A percentile compares a stretch with the other conserved stretches of the same genome.
Evolutionary conservation across 2,888 invertebrate species (phyloP).

Genomic region (Philereme vetulata): DNA sequence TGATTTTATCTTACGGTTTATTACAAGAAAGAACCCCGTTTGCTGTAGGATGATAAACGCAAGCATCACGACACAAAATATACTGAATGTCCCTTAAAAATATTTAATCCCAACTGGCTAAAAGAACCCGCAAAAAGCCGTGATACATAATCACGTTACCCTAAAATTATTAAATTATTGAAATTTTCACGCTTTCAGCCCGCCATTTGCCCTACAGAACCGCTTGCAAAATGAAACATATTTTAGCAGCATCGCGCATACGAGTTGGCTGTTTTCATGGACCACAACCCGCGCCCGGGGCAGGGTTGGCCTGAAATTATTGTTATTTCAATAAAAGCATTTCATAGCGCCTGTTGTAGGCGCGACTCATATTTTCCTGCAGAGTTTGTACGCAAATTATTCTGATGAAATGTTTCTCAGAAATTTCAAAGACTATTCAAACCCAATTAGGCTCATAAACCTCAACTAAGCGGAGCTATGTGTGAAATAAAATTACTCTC

Average conservation of each 20-base stretch:
- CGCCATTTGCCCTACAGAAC: slow-evolving; percentile 16
- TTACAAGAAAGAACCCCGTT: too few relatives aligned
- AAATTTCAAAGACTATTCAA: too few relatives aligned
- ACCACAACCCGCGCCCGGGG: slow-evolving; percentile 25
- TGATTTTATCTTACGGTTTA: too few relatives aligned
- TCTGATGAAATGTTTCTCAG: slow-evolving; percentile 38
- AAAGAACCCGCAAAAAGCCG: slow-evolving; percentile 14
- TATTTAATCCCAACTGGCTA: slow-evolving; percentile 11
- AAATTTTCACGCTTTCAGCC: slow-evolving; percentile 25
- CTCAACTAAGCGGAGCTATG: too few relatives aligned
- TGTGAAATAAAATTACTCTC: too few relatives aligned
- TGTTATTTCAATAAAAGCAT: slow-evolving; percentile 61
- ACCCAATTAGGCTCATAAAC: too few relatives aligned
- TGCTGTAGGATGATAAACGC: too few relatives aligned
- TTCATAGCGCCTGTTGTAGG: slow-evolving; percentile 43
- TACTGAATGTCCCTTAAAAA: slow-evolving; percentile 5
- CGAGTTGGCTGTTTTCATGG: slow-evolving; percentile 16
- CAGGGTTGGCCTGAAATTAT: slow-evolving; percentile 45
- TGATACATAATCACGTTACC: slow-evolving; percentile 25
- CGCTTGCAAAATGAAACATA: slow-evolving; percentile 27
- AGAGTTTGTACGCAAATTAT: slow-evolving; percentile 44
- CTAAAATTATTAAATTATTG: slow-evolving; percentile 29
- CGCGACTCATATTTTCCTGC: slow-evolving; percentile 37
- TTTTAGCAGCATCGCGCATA: slow-evolving; percentile 17
- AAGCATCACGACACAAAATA: background rate